Percentiles rank a stretch among this genome's conserved stretches.
These are phyloP conservation scores for Protomyctophum bolini DNA, from an alignment of 2,113 vertebrate species.

Conservation along the genomic window DNA sequence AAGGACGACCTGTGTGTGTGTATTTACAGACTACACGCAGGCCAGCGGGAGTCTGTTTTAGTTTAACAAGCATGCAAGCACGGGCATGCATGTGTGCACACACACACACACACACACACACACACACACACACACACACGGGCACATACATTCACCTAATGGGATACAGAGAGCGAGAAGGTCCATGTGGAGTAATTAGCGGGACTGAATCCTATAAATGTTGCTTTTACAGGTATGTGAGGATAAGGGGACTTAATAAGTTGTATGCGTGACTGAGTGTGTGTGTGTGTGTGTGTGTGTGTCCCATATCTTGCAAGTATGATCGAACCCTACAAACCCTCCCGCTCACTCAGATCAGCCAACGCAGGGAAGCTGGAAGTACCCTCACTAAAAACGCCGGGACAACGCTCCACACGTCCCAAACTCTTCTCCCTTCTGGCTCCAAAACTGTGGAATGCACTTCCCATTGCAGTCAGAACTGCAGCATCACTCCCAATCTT, in stretches of 20 bases:
- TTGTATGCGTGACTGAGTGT: constrained; percentile 1
- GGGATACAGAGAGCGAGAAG: constrained; percentile 26
- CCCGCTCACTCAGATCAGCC: too few relatives aligned
- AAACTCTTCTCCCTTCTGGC: too few relatives aligned
- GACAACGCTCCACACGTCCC: too few relatives aligned
- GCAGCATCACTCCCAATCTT: too few relatives aligned
- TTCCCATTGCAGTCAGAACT: too few relatives aligned
- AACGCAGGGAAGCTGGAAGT: too few relatives aligned
- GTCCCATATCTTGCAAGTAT: too few relatives aligned
- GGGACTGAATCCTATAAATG: constrained; percentile 51
- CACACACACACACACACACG: not conserved
- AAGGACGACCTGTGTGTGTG: constrained; percentile 51
- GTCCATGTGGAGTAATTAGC: constrained; percentile 62
- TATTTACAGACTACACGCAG: constrained; percentile 62
- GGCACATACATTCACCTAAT: constrained; percentile 19
- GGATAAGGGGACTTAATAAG: not conserved
- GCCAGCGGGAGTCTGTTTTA: constrained; percentile 60
- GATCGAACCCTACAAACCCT: too few relatives aligned
- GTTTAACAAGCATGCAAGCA: constrained; percentile 60
- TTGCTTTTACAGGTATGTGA: constrained; percentile 47
- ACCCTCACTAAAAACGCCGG: too few relatives aligned
- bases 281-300: not conserved
- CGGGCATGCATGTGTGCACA: not conserved
- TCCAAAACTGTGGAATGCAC: too few relatives aligned
- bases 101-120: not conserved